Conservation (phyloP, 2,888 invertebrate genomes). For the Chrysodeixis includens region DNA sequence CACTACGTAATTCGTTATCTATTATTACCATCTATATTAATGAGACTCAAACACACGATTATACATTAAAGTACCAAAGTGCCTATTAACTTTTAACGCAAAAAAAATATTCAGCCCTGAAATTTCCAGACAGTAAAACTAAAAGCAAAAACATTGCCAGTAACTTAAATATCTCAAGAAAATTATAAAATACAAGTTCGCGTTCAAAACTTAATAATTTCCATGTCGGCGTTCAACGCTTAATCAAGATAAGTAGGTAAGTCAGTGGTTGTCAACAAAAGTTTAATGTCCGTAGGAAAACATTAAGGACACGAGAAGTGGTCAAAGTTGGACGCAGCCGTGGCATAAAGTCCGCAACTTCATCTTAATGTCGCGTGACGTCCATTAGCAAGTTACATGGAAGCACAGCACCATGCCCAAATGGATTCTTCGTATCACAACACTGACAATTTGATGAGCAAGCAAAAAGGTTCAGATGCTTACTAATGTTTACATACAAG, state of each 20-base stretch:
- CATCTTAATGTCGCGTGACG: constrained; percentile 74
- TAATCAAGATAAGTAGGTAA: constrained; percentile 61
- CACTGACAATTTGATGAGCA: constrained; percentile 9
- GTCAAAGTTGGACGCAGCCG: constrained; percentile 72
- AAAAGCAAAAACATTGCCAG: background rate
- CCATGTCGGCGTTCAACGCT: constrained; percentile 40
- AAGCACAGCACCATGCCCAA: constrained; percentile 25
- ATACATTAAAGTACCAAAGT: too few species aligned
- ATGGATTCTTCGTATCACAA: constrained; percentile 30
- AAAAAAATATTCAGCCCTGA: too few species aligned
- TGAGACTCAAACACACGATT: too few species aligned
- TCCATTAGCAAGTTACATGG: constrained; percentile 78
- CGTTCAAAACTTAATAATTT: constrained; percentile 28
- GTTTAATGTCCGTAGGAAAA: constrained; percentile 73
- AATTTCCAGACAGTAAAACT: background rate
- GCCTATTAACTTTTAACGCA: too few species aligned
- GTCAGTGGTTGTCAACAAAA: constrained; percentile 65
- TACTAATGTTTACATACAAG: too few species aligned
- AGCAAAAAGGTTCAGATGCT: background rate
- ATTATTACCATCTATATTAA: too few species aligned
- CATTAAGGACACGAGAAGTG: constrained; percentile 77
- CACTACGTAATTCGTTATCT: too few species aligned
- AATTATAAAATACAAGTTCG: background rate
- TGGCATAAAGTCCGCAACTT: constrained; percentile 72
- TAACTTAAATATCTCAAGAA: background rate